Base-by-base conservation (phyloP, 2,113 vertebrate genomes). In the Trichechus manatus region DNA sequence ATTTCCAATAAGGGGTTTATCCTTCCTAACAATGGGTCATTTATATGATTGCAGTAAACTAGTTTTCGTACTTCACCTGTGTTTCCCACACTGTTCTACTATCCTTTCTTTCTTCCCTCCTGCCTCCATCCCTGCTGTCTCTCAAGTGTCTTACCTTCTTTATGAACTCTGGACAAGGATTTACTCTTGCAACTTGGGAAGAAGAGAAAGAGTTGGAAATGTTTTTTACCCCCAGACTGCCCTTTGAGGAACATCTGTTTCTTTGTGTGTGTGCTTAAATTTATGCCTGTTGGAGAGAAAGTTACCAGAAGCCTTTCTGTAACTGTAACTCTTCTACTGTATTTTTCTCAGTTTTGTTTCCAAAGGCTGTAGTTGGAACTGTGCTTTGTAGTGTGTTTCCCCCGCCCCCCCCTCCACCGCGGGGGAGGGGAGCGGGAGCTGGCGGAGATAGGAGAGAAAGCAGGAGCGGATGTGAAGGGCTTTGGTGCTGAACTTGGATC, bases 401-500 rank as follows among this genome's bases (percentile, higher is more conserved):
- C 74, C 96, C 95, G 66, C 85, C 39, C 20, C 59, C 6, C 47
- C 42, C 6, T 9, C 6, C 59, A 78, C 83, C 53, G 79, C 86
- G 36, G 88, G 94, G 96, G 96, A 97, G 95, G 95, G 95, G 95
- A 94, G 83, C 82, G 72, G 94, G 96, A 70, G 93, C 93, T 95
- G 97, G 96, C 82, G 47, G 95, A 96, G 97, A 95, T 94, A 92
- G 97, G 95, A 97, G 97, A 93, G 95, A 97, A 97, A 96, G 95
- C 95, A 91, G 89, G 93, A 98, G 96, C 89, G 89, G 97, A 97
- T 98, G 98, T 98, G 96, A 97, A 98, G 97, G 97, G 97, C 96
- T 97, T 97, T 97, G 96, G 97, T 97, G 97, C 96, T 98, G 98
- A 98, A 98, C 98, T 98, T 98, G 98, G 92, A 98, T 97, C 97